Evolutionary conservation across 2,797 vertebrate genomes (phyloP).

Genomic region (Anas georgica): DNA sequence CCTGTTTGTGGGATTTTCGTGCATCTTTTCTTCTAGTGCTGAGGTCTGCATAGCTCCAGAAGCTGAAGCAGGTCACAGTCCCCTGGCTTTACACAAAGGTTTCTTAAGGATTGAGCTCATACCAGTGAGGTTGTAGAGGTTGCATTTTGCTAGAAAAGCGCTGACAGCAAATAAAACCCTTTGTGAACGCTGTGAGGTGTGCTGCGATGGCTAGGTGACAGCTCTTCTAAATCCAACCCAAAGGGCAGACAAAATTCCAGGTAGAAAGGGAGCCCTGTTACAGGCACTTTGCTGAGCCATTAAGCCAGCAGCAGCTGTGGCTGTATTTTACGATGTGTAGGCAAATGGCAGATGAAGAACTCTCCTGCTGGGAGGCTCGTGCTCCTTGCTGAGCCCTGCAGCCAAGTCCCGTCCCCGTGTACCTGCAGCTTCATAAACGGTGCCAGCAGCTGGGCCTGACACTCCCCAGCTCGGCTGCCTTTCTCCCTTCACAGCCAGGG

Average conservation of each 20-base stretch:
- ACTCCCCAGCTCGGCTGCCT: too few relatives aligned
- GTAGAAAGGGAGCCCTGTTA: neutral
- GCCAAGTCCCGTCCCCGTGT: too few relatives aligned
- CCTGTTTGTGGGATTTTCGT: fast-evolving
- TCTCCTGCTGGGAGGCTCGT: too few relatives aligned
- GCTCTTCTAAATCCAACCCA: neutral
- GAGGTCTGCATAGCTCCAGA: neutral
- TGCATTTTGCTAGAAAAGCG: neutral
- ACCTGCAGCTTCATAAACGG: neutral
- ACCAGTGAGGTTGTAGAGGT: neutral
- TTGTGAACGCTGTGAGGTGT: neutral
- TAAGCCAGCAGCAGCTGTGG: neutral
- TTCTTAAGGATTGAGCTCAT: neutral
- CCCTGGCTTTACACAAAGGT: fast-evolving
- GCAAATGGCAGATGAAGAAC: neutral
- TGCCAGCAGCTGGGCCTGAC: fast-evolving
- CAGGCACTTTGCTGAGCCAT: neutral
- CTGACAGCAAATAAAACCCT: neutral
- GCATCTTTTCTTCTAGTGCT: neutral
- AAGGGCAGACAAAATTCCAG: neutral
- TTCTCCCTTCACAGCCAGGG: neutral
- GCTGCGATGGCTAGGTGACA: neutral
- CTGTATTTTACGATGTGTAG: neutral
- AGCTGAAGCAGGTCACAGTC: neutral
- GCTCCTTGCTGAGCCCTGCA: neutral